phyloP scores from a whole-genome alignment of 2,113 vertebrate species.

The Microcebus lehilahytsara region DNA sequence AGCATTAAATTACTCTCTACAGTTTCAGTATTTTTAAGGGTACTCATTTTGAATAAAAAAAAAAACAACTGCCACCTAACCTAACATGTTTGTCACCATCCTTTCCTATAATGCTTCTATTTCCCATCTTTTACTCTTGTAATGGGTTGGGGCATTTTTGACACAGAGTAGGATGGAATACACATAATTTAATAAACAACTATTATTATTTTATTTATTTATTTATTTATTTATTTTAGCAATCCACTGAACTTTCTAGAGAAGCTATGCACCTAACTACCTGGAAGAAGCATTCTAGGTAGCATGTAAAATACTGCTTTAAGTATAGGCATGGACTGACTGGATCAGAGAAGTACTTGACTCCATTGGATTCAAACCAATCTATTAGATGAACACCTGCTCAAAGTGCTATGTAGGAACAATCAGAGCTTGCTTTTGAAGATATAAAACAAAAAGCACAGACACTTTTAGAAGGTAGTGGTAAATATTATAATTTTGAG shows the following conservation, averaged over 20 bases:
- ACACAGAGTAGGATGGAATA: background rate
- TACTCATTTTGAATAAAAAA: background rate
- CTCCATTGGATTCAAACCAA: background rate
- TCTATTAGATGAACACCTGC: background rate
- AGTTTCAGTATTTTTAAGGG: background rate
- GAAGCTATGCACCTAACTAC: background rate
- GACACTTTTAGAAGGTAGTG: background rate
- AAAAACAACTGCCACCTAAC: fast-evolving
- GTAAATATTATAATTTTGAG: background rate
- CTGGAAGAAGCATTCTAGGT: background rate
- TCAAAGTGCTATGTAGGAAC: background rate
- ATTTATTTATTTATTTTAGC: background rate
- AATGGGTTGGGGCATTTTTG: background rate
- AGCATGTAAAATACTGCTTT: background rate
- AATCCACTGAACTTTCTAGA: background rate
- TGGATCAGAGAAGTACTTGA: background rate
- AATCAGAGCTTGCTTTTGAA: background rate
- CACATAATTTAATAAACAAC: background rate
- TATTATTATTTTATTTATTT: background rate
- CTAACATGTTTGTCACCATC: background rate
- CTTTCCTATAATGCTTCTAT: background rate
- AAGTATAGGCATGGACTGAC: background rate
- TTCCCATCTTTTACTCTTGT: background rate
- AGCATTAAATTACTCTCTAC: background rate
- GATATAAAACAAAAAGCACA: background rate